Base-by-base conservation (phyloP, 2,113 vertebrate genomes). In the Cygnus atratus region DNA sequence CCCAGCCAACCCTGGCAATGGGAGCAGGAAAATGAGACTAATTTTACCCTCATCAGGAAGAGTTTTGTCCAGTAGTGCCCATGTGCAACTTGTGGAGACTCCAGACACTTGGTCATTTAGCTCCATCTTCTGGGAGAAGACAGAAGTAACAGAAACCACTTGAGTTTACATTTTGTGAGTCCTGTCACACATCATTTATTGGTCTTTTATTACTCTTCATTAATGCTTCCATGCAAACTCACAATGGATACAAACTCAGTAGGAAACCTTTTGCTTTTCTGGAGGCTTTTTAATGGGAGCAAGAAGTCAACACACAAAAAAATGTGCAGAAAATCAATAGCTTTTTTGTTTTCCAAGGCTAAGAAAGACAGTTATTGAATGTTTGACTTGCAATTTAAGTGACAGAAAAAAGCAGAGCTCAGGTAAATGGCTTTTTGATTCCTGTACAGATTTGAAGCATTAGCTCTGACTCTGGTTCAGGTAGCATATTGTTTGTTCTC, bases 41-140 rank as follows among this genome's bases (percentile, higher is more conserved):
- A 70, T 12, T 31, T 76, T 17, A 41, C 11, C 28, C 76, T 65
- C 31, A 5, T 4, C 59, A 65, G 58, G 10, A 80, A 76, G 35
- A 31, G 28, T n/a, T 87, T 54, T 82, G 33, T 20, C 84, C 50
- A 24, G 43, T 7, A 52, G 58, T 14, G 22, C 26, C 62, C n/a
- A 3, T 1, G 2, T 41, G 20, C 48, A 66, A 44, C 37, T 52
- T 63, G 8, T 57, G 1, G 0, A 55, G 74, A 41, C 77, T 72
- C 85, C 55, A 62, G 37, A 88, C 84, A 19, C 46, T 71, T 94
- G 86, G 90, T 90, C 80, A 94, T 96, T 92, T 95, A 77, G 93
- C 90, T 96, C 95, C 93, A 92, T 91, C 95, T 96, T 92, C 92
- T 95, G 93, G 95, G 84, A 87, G 46, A 95, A 96, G 58, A 48